Evolutionary conservation across 2,888 invertebrate species (phyloP), one percentile per base, ranked within the genome.

Genomic region (Hemithea aestivaria): DNA sequence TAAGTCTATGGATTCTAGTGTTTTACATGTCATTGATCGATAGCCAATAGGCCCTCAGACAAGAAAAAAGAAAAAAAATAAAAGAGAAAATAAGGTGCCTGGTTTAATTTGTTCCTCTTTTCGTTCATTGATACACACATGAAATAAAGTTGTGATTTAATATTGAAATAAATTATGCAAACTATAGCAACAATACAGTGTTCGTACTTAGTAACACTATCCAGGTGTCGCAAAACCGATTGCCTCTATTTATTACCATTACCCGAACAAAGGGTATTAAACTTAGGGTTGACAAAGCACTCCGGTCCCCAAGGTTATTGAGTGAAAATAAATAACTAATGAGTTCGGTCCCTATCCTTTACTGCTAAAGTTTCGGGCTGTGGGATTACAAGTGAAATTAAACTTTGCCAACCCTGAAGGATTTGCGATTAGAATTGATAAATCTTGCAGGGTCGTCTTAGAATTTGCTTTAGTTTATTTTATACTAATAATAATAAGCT

Each of bases 241-340:
- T 37, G 29, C 26, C 26, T 10, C 29, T 27, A 6, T 25, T 25
- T 9, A 9, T 7, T 23, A 23, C 23, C 20, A 44, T 40, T 44
- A 36, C 33, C 16, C 23, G 31, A 36, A 47, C 45, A 58, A 46
- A 49, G 48, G 52, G 53, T 34, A 37, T 37, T 59, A 56, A 58
- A 53, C 52, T 51, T 48, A 50, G 58, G 61, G 62, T 63, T 67
- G 62, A 65, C 64, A 69, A 67, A 67, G 57, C 57, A 55, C 58
- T 37, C 54, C 49, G 30, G 36, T 41, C 50, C 42, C 56, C 55
- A 59, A 60, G 62, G 63, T 58, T 67, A 73, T 76, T 73, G 79
- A 78, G 73, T 71, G 79, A 79, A 76, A 76, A 70, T 79, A 73
- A 79, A 81, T 81, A 66, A 57, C 66, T 77, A 73, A 80, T 73